Base-by-base conservation (phyloP, 2,888 invertebrate species). In the Bugula neritina region DNA sequence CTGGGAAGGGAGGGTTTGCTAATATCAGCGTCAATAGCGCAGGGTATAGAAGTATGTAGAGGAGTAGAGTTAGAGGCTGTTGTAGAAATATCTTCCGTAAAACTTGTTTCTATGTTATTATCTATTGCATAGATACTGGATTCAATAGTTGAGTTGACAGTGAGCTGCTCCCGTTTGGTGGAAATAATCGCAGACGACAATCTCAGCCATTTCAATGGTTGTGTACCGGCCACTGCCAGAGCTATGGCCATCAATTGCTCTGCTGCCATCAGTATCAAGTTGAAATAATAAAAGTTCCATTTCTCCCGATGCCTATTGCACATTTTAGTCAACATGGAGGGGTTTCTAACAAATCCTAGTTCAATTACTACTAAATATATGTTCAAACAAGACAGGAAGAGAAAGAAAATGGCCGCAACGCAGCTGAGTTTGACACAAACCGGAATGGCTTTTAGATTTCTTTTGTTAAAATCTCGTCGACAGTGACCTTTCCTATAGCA, bases 401-500 rank as follows among this genome's bases (percentile, higher is more conserved):
- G n/a, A n/a, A 63, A 63, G 5, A 63, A 27, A 17, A 34, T 63
- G 63, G 63, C 63, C 13, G 63, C 31, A 5, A 63, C 5, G 17
- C 29, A 25, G 13, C 25, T 29, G 34, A 63, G 27, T 63, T 63
- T 63, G 2, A 63, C 63, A n/a, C 63, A 13, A 31, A 31, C 31
- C 13, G 63, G 63, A 29, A 63, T 63, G 2, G 2, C 27, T 31
- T 63, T 2, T 5, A 63, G 27, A 27, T 34, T 63, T 10, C 63
- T 27, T n/a, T 63, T 63, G 31, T 34, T 63, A 31, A 63, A 63
- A 5, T 27, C 63, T 29, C 63, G 63, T 3, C 63, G 27, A 34
- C 63, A 63, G 31, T 63, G 63, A 13, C 63, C 63, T 63, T 31
- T 25, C 10, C 63, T 21, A 34, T 63, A 63, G 31, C 63, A 63